A percentile compares a stretch with the other conserved stretches of the same genome.
phyloP scores from a whole-genome alignment of 2,797 vertebrate species.

The Gadopsis bispinosus region DNA sequence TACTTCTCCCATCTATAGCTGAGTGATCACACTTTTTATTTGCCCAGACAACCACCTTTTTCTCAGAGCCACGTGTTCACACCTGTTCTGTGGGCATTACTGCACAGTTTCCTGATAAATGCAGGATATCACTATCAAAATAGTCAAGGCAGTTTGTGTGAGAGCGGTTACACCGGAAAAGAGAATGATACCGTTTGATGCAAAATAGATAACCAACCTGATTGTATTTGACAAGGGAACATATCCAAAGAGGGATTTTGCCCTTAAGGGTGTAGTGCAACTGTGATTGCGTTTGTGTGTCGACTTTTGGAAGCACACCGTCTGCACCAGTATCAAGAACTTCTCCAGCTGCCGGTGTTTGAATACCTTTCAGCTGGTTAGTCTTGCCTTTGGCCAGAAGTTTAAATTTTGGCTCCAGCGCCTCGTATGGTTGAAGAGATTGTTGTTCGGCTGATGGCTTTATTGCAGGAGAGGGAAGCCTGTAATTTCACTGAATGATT shows the following conservation, averaged over 20 bases:
- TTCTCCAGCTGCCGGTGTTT: constrained; percentile 42
- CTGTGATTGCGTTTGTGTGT: constrained; percentile 1
- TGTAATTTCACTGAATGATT: constrained; percentile 57
- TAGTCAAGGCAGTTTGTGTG: neutral
- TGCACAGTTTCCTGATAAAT: constrained; percentile 23
- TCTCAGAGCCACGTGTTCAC: constrained; percentile 30
- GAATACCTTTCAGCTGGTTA: constrained; percentile 29
- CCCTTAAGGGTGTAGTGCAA: neutral
- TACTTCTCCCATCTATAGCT: constrained; percentile 21
- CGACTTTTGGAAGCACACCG: constrained; percentile 23
- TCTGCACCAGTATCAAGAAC: neutral
- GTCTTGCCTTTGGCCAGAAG: constrained; percentile 27
- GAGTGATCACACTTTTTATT: constrained; percentile 33
- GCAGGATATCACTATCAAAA: neutral
- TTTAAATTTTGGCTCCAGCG: constrained; percentile 26
- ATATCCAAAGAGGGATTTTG: constrained; percentile 3
- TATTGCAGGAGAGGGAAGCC: constrained; percentile 23
- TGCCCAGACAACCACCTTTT: constrained; percentile 10
- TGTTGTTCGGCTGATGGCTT: constrained; percentile 55
- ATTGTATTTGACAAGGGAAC: constrained; percentile 6
- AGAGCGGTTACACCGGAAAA: neutral
- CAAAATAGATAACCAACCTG: neutral
- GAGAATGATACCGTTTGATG: neutral
- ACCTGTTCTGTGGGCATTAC: constrained; percentile 19
- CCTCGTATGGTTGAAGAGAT: constrained; percentile 27